Conservation (phyloP, 2,797 vertebrate species). For the Mallotus villosus region DNA sequence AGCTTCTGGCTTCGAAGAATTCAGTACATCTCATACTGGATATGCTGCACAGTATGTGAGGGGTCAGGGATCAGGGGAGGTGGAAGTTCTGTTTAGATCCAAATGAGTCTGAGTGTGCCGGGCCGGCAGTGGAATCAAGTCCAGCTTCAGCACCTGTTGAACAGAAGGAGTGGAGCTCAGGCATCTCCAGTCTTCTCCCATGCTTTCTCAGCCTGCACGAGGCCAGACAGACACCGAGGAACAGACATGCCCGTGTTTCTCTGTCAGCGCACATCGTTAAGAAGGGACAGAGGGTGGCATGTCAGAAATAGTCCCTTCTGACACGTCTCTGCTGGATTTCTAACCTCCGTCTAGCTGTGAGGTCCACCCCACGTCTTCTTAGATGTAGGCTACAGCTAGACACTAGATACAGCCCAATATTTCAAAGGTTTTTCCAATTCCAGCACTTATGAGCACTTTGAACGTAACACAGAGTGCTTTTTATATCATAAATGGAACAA, state of each 20-base stretch:
- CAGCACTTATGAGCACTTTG: too few species aligned
- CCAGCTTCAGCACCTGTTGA: constrained; percentile 6
- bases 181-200: not conserved
- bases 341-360: not conserved
- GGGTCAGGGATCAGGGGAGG: too few species aligned
- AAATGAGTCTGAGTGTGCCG: not conserved
- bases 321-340: not conserved
- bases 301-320: not conserved
- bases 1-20: too few species aligned
- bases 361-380: not conserved
- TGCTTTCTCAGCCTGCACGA: not conserved
- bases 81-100: not conserved
- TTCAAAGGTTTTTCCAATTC: too few species aligned
- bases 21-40: too few species aligned
- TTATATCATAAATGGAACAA: not conserved
- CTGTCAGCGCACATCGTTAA: too few species aligned
- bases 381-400: not conserved
- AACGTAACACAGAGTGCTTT: too few species aligned
- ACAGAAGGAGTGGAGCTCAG: constrained; percentile 1
- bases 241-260: not conserved
- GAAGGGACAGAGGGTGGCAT: not conserved
- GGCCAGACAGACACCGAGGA: not conserved
- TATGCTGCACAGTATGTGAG: too few species aligned
- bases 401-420: too few species aligned
- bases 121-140: not conserved